Base-by-base conservation (phyloP, 2,797 vertebrate genomes). In the Champsocephalus esox region DNA sequence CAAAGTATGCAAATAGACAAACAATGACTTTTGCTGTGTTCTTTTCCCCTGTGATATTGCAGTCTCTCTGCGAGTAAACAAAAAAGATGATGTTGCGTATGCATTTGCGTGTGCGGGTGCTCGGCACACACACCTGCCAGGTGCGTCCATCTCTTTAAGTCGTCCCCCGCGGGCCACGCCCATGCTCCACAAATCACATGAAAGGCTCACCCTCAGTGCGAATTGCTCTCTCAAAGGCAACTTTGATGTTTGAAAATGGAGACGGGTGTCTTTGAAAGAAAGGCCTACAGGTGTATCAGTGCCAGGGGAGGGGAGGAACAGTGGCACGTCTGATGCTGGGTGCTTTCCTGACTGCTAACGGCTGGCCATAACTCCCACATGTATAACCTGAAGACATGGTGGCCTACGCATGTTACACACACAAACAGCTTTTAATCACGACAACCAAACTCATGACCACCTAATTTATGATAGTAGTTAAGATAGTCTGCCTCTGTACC, bases 221-320 rank as follows among this genome's bases (percentile, higher is more conserved):
- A 91, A 92, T 93, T 90, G 92, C 90, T 90, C 89, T 82, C 88
- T 92, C 87, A 93, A 93, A 92, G 88, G 79, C 75, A 84, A 85
- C 93, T 95, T 95, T 95, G 94, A 95, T 92, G 93, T 94, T 87
- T 88, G 91, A 85, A 94, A 95, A 92, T 84, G 89, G 92, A 95
- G 92, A 89, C 69, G 91, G 77, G 85, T 71, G 88, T 92, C 92
- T 94, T 92, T 92, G 87, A 92, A 92, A 91, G 77, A 89, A 91
- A 84, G 88, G 91, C 91, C 89, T 88, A 91, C 90, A 93, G 91
- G 91, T 90, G 89, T 87, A 91, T 91, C 76, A 87, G 88, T 91
- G 89, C 90, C 86, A 86, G 68, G 81, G 87, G 85, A 84, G 81
- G 75, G 72, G 73, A 57, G 66, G 59, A 66, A 67, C 72, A 82